Evolutionary conservation across 2,797 vertebrate genomes (phyloP), one percentile per base, ranked within the genome.

Genomic region (Gambusia yucatana): DNA sequence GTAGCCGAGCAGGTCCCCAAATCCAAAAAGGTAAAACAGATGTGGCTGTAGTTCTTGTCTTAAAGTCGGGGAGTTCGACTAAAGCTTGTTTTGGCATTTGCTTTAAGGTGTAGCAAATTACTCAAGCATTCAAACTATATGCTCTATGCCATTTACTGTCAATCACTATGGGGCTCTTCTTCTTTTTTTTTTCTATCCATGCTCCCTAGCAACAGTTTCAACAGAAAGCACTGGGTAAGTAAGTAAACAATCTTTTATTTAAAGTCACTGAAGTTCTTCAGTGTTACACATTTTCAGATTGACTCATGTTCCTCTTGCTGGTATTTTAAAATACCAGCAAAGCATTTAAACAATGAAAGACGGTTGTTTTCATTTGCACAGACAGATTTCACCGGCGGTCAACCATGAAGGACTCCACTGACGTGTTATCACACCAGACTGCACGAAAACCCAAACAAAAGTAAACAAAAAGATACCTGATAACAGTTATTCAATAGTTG

Each of bases 81-180:
- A 4, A 0, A 81, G 73, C 79, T 89, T 76, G 71, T 89, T 81
- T 83, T 74, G 6, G 44, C 16, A 30, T 74, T 33, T 72, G 78
- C 61, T 39, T 80, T 4, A 81, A 46, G 63, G n/a, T 25, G n/a
- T 25, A n/a, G 2, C 30, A 78, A 81, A 80, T 79, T 78, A 76
- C 73, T 77, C 67, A 84, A 82, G 80, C 78, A 88, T 91, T 87
- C 86, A 70, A 89, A 89, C 79, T 73, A 82, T 89, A 89, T 86
- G 84, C 84, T 82, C 22, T 28, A 4, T 65, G 79, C 77, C 72
- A 80, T 77, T 72, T 74, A 76, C 81, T 87, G 88, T 92, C 91
- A 90, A 71, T 91, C 90, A 87, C 57, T 1, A 4, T 46, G 43
- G 67, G 63, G 41, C 5, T 44, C 41, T 44, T 8, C 41, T 43